Evolutionary conservation across 2,113 vertebrate genomes (phyloP).

Genomic region (Meleagris gallopavo): DNA sequence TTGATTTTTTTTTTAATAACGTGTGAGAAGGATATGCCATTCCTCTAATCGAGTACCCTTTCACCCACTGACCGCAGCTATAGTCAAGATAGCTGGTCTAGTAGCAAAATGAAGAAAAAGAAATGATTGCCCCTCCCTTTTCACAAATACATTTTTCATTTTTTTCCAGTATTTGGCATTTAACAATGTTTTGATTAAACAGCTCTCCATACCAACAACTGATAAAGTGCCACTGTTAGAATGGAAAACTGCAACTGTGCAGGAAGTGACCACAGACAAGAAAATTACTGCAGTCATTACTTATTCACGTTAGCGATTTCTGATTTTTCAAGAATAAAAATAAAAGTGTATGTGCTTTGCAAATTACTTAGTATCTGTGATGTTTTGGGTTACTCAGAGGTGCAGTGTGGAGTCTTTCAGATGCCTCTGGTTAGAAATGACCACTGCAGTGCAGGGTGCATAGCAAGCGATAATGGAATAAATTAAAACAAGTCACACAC

Average conservation of each 20-base stretch:
- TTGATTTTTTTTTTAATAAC: neutral
- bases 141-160: neutral
- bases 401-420: neutral
- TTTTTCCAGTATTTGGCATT: neutral
- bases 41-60: neutral
- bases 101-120: slow-evolving; percentile 1
- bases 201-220: slow-evolving; percentile 27
- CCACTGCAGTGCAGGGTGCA: neutral
- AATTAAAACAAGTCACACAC: slow-evolving; percentile 11
- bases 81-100: neutral
- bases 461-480: slow-evolving; percentile 1
- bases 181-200: slow-evolving; percentile 19
- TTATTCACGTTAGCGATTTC: slow-evolving; percentile 36
- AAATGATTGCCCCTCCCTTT: slow-evolving; percentile 15
- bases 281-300: slow-evolving; percentile 57
- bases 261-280: slow-evolving; percentile 24
- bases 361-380: neutral
- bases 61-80: neutral
- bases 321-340: slow-evolving; percentile 51
- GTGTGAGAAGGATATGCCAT: neutral
- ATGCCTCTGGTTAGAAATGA: neutral
- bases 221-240: slow-evolving; percentile 39
- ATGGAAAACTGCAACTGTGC: slow-evolving; percentile 33
- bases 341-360: neutral
- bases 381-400: neutral